A percentile compares a stretch with the other conserved stretches of the same genome.
Evolutionary conservation across 2,888 invertebrate genomes (phyloP).

Genomic region (Nephrotoma flavescens): DNA sequence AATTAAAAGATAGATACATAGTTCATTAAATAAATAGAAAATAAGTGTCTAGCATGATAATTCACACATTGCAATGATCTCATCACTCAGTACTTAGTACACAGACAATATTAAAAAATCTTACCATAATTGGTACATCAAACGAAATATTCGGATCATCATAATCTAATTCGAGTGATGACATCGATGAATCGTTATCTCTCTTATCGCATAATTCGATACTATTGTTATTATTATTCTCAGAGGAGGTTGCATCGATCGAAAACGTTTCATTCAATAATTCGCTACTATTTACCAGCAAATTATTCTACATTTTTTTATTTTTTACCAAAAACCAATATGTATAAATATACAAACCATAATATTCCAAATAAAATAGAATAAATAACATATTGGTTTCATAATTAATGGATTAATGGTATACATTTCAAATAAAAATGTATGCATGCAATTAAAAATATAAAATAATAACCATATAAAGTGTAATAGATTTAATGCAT

Average conservation of each 20-base stretch:
- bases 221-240: neutral
- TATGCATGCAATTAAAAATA: neutral
- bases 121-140: neutral
- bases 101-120: neutral
- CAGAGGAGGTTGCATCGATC: neutral
- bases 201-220: neutral
- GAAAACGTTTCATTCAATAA: neutral
- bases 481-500: neutral
- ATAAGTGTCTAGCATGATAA: neutral
- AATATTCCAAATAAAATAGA: neutral
- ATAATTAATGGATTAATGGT: neutral
- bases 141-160: conserved; percentile 1
- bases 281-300: neutral
- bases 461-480: neutral
- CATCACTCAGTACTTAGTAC: neutral
- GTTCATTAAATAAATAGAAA: neutral
- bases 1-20: neutral
- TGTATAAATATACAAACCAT: neutral
- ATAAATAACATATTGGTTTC: neutral
- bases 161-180: neutral
- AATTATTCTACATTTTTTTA: neutral
- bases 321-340: neutral
- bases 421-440: neutral
- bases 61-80: neutral
- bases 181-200: neutral